Conservation (phyloP, 1,140 invertebrate species). For the Branchinecta lindahli region DNA sequence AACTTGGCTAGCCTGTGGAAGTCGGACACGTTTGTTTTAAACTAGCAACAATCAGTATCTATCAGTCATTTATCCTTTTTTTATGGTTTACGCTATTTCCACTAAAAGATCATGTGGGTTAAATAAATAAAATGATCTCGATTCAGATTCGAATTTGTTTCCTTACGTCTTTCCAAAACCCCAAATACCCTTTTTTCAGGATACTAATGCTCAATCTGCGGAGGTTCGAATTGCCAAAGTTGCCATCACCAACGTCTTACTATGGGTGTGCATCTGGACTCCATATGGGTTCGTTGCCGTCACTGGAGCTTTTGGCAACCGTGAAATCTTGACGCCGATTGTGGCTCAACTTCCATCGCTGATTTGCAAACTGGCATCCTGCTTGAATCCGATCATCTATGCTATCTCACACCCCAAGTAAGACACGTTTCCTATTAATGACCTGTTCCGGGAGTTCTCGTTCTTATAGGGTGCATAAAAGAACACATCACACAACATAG, state of each 20-base stretch:
- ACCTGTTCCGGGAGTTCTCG: not conserved
- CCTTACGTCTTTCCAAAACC: too few species aligned
- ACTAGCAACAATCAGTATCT: too few species aligned
- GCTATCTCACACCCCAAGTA: slow-evolving; percentile 37
- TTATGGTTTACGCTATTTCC: too few species aligned
- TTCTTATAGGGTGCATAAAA: not conserved
- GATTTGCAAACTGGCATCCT: slow-evolving; percentile 59
- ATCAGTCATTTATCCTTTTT: too few species aligned
- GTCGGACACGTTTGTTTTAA: too few species aligned
- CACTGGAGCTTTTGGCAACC: slow-evolving; percentile 68
- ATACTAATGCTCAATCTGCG: slow-evolving; percentile 21
- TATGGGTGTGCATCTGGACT: slow-evolving; percentile 32
- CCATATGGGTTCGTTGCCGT: slow-evolving; percentile 42
- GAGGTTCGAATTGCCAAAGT: slow-evolving; percentile 31
- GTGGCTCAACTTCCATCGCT: slow-evolving; percentile 59
- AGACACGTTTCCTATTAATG: not conserved
- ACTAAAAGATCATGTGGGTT: too few species aligned
- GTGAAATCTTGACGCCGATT: slow-evolving; percentile 48
- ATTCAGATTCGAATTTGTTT: too few species aligned
- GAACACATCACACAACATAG: too few species aligned
- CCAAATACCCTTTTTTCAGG: not conserved
- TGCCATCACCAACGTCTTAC: slow-evolving; percentile 29
- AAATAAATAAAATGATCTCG: too few species aligned
- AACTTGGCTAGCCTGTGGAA: too few species aligned
- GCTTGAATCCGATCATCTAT: slow-evolving; percentile 67